Conservation (phyloP, 2,797 vertebrate species). For the Dipus sagitta region DNA sequence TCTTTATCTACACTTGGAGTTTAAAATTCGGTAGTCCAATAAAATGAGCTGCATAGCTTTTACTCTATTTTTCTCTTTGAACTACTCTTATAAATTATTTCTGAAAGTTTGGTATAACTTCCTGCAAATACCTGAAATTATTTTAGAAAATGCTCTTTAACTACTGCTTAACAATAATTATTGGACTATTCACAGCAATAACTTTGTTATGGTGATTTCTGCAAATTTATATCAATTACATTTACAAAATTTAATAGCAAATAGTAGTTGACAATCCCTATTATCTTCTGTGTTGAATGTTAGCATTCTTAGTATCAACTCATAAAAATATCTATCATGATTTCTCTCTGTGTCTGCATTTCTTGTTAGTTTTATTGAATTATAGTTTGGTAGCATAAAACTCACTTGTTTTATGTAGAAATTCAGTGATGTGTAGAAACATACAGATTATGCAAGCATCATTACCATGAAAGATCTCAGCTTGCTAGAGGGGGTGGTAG, state of each 20-base stretch:
- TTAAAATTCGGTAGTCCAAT: neutral
- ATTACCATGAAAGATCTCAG: too few species aligned
- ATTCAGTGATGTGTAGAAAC: neutral
- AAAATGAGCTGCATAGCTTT: neutral
- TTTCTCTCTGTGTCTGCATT: neutral
- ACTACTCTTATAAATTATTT: neutral
- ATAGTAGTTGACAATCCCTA: neutral
- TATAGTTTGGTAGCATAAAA: neutral
- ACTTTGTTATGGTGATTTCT: neutral
- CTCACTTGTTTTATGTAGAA: neutral
- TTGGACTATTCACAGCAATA: neutral
- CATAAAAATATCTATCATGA: neutral
- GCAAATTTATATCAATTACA: neutral
- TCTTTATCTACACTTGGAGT: constrained; percentile 21
- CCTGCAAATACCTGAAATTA: neutral
- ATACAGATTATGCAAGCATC: neutral
- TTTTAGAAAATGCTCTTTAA: neutral
- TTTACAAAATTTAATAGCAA: neutral
- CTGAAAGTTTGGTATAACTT: neutral
- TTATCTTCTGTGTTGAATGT: neutral
- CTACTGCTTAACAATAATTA: neutral
- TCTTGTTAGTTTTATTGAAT: neutral
- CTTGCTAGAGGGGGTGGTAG: too few species aligned
- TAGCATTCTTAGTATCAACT: neutral
- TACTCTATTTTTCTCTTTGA: neutral